Evolutionary conservation across 2,113 vertebrate species (phyloP), one percentile per base, ranked within the genome.

Genomic region (Argyrosomus japonicus): DNA sequence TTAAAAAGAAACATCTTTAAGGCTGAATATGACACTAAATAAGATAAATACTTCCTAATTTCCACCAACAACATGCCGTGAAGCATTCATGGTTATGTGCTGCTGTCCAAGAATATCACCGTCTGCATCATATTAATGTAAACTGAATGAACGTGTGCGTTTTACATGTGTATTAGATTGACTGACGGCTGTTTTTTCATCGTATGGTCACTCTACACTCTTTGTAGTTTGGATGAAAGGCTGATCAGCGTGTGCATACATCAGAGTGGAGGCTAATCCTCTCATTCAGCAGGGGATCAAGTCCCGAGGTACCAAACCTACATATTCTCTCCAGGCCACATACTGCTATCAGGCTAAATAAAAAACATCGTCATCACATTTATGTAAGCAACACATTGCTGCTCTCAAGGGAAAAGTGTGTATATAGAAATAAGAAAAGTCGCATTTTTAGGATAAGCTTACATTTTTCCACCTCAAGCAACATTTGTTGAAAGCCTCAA

Each of bases 201-300:
- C 72, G 62, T 64, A 25, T 32, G 75, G 69, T 65, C 60, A 67
- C 50, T 82, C 71, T 74, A 40, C 78, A n/a, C 23, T 81, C 81
- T 91, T 85, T 91, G 88, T 93, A 69, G 75, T 64, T 70, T 27
- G 67, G 81, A 81, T 93, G 84, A 91, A 89, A 84, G 87, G 73
- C 79, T 84, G 80, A 83, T 54, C 63, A 50, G 79, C 25, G 50
- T 79, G 81, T 67, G 79, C 83, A 81, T 82, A 80, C 82, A 89
- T 92, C 90, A 88, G 64, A 83, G 79, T 21, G 72, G 61, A 78
- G 67, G 62, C 77, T 92, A 92, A 93, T 91, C 90, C 91, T 88
- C 51, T 85, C 89, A 89, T 92, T 92, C 93, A 92, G 62, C 19
- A 0, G 29, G 71, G 92, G 91, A 91, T 91, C 86, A 91, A 61